phyloP scores from a whole-genome alignment of 2,888 invertebrate species.

The Drosophila rubida region DNA sequence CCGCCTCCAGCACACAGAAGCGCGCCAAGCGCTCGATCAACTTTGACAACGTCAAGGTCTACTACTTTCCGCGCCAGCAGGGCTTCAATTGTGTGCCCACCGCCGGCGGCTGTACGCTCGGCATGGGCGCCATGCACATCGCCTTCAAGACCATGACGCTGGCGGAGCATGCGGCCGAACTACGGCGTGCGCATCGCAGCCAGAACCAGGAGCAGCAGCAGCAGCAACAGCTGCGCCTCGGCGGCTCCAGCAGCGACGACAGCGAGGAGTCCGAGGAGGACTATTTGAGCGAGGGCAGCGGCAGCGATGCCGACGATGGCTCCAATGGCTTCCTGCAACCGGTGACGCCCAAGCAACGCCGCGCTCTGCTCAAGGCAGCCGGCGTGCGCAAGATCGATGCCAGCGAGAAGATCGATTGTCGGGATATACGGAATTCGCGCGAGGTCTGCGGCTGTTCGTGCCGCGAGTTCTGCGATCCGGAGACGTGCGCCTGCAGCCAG shows the following conservation, averaged over 20 bases:
- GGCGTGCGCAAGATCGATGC: slow-evolving; percentile 97
- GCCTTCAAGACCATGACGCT: slow-evolving; percentile 92
- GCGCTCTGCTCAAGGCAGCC: slow-evolving; percentile 94
- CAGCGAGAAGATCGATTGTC: slow-evolving; percentile 96
- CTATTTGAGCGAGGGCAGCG: slow-evolving; percentile 89
- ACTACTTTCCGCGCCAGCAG: slow-evolving; percentile 96
- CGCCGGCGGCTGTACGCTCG: slow-evolving; percentile 95
- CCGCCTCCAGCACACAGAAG: slow-evolving; percentile 75
- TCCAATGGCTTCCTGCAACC: slow-evolving; percentile 96
- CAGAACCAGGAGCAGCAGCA: slow-evolving; percentile 86
- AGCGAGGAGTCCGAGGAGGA: slow-evolving; percentile 93
- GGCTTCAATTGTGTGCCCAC: slow-evolving; percentile 97
- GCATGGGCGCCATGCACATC: slow-evolving; percentile 92
- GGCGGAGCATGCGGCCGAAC: slow-evolving; percentile 94
- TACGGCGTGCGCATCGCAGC: slow-evolving; percentile 93
- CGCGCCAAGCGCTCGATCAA: slow-evolving; percentile 93
- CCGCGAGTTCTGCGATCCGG: slow-evolving; percentile 97
- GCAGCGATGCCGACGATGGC: slow-evolving; percentile 94
- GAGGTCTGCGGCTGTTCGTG: slow-evolving; percentile 98
- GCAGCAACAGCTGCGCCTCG: slow-evolving; percentile 33
- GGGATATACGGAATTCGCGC: slow-evolving; percentile 94
- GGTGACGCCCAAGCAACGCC: slow-evolving; percentile 95
- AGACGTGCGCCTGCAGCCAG: slow-evolving; percentile 96
- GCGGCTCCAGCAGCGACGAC: slow-evolving; percentile 89
- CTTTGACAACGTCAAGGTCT: slow-evolving; percentile 97